Base-by-base conservation (phyloP, 2,888 invertebrate genomes). In the Mystacides longicornis region DNA sequence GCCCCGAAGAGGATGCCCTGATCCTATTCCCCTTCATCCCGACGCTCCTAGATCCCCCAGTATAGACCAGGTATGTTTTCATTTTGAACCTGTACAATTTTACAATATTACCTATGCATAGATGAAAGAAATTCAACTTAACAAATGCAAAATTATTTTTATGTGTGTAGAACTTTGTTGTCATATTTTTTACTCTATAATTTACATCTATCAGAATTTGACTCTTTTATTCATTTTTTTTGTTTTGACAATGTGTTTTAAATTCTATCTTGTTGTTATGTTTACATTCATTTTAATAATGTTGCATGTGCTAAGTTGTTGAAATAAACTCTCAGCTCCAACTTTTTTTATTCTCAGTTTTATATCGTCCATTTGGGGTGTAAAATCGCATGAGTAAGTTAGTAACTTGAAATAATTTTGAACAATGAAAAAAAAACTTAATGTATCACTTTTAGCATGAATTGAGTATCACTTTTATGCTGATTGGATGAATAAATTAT, bases 21-120 rank as follows among this genome's bases (percentile, higher is more conserved):
- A 67, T 65, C 69, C 69, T 60, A 60, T 70, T 59, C 71, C 73
- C 67, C 67, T 76, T 66, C 74, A 84, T 64, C 85, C 86, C 2
- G 61, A 61, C 33, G 57, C 61, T 65, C 86, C 86, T 64, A 81
- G 89, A 67, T 89, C 90, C 74, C 92, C 93, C 66, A 87, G 88
- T 71, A 87, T 89, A 70, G 93, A 93, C 77, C 92, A 93, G 90
- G 92, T 93, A 80, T 81, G 73, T 57, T n/a, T n/a, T n/a, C n/a
- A n/a, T n/a, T 46, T 58, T 50, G 19, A 21, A 27, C 23, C 23
- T 20, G 43, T 20, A 11, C 11, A 27, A 7, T 5, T 11, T 7
- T 27, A 7, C 27, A 27, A 7, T 27, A 7, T 27, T n/a, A n/a
- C 11, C 27, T 27, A 27, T 27, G 7, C 11, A 11, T 27, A 27